Evolutionary conservation across 1,140 invertebrate species (phyloP).

Genomic region (Ganaspis sp.): DNA sequence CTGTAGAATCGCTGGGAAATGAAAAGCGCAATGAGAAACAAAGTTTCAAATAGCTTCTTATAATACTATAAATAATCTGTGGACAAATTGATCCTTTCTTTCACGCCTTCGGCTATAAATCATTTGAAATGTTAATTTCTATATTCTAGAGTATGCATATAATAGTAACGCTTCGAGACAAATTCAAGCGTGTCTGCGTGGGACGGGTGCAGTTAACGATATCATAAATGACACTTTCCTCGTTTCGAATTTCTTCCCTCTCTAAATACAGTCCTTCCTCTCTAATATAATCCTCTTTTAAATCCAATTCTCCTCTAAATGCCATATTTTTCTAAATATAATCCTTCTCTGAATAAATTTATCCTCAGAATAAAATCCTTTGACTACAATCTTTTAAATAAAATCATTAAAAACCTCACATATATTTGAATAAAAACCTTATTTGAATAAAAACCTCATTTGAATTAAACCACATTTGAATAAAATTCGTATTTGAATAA

Average conservation of each 20-base stretch:
- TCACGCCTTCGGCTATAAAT: neutral
- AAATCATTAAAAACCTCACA: too few relatives aligned
- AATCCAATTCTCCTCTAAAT: too few relatives aligned
- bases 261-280: neutral
- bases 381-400: too few relatives aligned
- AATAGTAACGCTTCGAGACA: constrained; percentile 9
- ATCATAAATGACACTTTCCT: constrained; percentile 19
- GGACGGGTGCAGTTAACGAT: constrained; percentile 9
- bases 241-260: neutral
- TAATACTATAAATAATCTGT: neutral
- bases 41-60: neutral
- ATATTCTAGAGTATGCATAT: neutral
- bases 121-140: neutral
- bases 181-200: constrained; percentile 26
- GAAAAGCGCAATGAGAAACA: neutral
- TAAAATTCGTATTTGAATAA: too few relatives aligned
- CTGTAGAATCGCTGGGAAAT: neutral
- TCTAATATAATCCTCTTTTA: neutral
- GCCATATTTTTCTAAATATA: too few relatives aligned
- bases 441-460: too few relatives aligned
- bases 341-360: too few relatives aligned
- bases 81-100: constrained; percentile 18
- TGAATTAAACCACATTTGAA: too few relatives aligned
- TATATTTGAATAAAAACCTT: too few relatives aligned
- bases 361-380: too few relatives aligned